phyloP scores from a whole-genome alignment of 2,113 vertebrate genomes.

The Neodontobutis hainanensis region DNA sequence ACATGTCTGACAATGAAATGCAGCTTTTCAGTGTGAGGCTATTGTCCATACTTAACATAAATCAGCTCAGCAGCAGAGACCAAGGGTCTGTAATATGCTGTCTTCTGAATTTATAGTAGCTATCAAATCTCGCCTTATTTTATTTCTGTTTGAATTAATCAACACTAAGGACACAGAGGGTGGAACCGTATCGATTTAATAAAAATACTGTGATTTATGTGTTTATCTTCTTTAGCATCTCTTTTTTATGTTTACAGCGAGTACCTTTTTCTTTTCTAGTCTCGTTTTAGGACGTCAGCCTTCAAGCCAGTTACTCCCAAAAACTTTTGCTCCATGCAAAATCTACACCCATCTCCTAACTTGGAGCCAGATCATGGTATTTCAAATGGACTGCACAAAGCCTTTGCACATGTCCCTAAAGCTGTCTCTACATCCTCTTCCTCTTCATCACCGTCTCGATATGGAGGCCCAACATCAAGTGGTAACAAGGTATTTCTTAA shows the following conservation, averaged over 20 bases:
- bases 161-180: slow-evolving; percentile 20
- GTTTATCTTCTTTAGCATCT: neutral
- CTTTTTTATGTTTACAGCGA: neutral
- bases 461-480: slow-evolving; percentile 62
- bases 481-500: slow-evolving; percentile 59
- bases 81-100: slow-evolving; percentile 35
- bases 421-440: slow-evolving; percentile 85
- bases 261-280: slow-evolving; percentile 65
- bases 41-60: slow-evolving; percentile 42
- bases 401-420: slow-evolving; percentile 75
- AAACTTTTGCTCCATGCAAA: slow-evolving; percentile 93
- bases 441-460: slow-evolving; percentile 83
- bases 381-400: slow-evolving; percentile 69
- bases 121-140: slow-evolving; percentile 46
- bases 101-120: slow-evolving; percentile 55
- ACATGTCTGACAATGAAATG: slow-evolving; percentile 16
- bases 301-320: slow-evolving; percentile 90
- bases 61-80: slow-evolving; percentile 45
- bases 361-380: slow-evolving; percentile 81
- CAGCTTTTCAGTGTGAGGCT: slow-evolving; percentile 10
- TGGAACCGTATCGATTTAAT: slow-evolving; percentile 39
- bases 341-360: slow-evolving; percentile 87
- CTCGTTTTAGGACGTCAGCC: slow-evolving; percentile 88
- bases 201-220: slow-evolving; percentile 38
- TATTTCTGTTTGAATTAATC: slow-evolving; percentile 42